Percentiles rank a stretch among this genome's conserved stretches.
Conservation (phyloP, 2,113 vertebrate species). For the Lontra canadensis region DNA sequence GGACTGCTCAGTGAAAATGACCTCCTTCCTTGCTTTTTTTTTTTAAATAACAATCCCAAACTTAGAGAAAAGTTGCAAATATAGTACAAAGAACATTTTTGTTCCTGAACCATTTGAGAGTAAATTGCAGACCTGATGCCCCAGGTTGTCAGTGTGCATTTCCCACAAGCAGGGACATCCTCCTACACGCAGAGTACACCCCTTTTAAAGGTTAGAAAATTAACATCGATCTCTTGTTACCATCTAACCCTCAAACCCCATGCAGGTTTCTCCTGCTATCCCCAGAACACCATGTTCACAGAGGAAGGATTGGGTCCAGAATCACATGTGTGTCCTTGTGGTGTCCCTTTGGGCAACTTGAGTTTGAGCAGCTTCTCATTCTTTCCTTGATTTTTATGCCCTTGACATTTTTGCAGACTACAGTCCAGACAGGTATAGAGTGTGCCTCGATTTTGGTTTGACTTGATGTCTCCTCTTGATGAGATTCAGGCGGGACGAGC, state of each 20-base stretch:
- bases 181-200: background rate
- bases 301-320: background rate
- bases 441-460: background rate
- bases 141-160: background rate
- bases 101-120: background rate
- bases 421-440: too few relatives aligned
- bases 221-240: background rate
- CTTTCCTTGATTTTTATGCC: background rate
- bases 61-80: background rate
- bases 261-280: background rate
- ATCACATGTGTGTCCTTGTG: rapidly evolving
- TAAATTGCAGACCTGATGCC: background rate
- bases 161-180: background rate
- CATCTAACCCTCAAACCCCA: background rate
- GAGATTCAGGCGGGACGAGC: background rate
- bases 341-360: background rate
- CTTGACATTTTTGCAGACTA: background rate
- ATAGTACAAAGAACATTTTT: background rate
- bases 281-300: background rate
- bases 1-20: background rate
- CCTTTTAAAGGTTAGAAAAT: background rate
- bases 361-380: background rate
- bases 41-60: background rate
- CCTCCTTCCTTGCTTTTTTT: background rate
- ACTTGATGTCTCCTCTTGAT: background rate